Percentiles rank a stretch among this genome's conserved stretches.
These are phyloP conservation scores for Oscheius sp. DNA, from an alignment of 1,140 invertebrate species.

Conservation along the genomic window DNA sequence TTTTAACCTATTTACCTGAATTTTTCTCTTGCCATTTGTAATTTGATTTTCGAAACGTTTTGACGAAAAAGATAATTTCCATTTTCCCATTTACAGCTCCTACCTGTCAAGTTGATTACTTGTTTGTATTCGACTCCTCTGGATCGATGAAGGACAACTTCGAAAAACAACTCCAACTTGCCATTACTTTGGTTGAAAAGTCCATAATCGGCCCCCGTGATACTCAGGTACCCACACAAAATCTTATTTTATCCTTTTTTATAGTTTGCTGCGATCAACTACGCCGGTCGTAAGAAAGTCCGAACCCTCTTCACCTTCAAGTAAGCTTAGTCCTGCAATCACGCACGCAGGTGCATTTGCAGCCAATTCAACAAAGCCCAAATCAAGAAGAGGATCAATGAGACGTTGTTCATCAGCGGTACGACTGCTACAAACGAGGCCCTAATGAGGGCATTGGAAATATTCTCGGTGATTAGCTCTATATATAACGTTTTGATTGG, in stretches of 20 bases:
- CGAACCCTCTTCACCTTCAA: background rate
- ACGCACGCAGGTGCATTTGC: too few species aligned
- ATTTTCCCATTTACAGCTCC: background rate
- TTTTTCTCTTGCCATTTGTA: background rate
- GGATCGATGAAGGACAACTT: constrained; percentile 17
- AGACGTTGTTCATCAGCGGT: constrained; percentile 1
- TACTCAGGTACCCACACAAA: background rate
- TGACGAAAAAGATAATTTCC: too few species aligned
- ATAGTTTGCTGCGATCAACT: constrained; percentile 11
- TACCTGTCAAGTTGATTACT: constrained; percentile 1
- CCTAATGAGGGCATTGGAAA: background rate
- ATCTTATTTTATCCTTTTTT: background rate
- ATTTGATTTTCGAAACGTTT: too few species aligned
- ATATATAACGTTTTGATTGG: too few species aligned
- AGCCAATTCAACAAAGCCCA: background rate
- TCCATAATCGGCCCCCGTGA: background rate
- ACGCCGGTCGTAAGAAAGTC: background rate
- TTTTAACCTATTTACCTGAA: background rate
- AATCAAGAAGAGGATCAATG: background rate
- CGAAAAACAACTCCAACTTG: background rate
- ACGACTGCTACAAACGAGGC: constrained; percentile 17
- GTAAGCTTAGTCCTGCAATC: background rate
- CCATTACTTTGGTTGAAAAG: background rate
- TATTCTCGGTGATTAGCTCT: background rate
- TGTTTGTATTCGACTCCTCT: constrained; percentile 22